Evolutionary conservation across 2,888 invertebrate genomes (phyloP).

Genomic region (Endotricha flammealis): DNA sequence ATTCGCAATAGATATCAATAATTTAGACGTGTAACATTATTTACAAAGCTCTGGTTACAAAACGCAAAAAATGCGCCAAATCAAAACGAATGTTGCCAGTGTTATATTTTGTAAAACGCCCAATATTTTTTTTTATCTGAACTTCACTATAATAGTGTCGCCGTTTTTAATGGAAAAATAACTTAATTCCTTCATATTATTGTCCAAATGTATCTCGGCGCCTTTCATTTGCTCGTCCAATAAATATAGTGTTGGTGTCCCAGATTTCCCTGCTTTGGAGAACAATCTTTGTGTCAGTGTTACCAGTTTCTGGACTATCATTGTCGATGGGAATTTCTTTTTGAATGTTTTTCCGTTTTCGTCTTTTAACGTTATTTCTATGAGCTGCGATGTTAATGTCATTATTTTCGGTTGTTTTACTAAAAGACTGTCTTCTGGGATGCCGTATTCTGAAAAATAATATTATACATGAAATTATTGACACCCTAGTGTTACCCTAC

Average conservation of each 20-base stretch:
- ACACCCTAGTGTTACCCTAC: too few relatives aligned
- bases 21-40: constrained; percentile 54
- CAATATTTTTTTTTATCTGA: constrained; percentile 69
- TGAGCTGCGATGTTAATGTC: constrained; percentile 83
- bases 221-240: constrained; percentile 78
- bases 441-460: constrained; percentile 88
- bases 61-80: constrained; percentile 34
- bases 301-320: constrained; percentile 89
- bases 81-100: constrained; percentile 33
- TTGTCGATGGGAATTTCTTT: constrained; percentile 86
- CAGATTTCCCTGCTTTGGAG: constrained; percentile 59
- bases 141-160: constrained; percentile 86
- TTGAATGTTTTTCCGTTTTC: constrained; percentile 78
- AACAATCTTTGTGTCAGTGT: constrained; percentile 88
- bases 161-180: constrained; percentile 91
- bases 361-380: constrained; percentile 75
- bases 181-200: constrained; percentile 88
- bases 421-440: constrained; percentile 86
- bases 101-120: constrained; percentile 10
- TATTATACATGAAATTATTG: too few relatives aligned
- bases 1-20: constrained; percentile 61
- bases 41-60: constrained; percentile 54
- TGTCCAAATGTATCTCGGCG: constrained; percentile 86
- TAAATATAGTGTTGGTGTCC: constrained; percentile 64
- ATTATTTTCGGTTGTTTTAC: constrained; percentile 66